These are phyloP conservation scores for Rhincodon typus DNA, from an alignment of 2,797 vertebrate species.

Conservation along the genomic window DNA sequence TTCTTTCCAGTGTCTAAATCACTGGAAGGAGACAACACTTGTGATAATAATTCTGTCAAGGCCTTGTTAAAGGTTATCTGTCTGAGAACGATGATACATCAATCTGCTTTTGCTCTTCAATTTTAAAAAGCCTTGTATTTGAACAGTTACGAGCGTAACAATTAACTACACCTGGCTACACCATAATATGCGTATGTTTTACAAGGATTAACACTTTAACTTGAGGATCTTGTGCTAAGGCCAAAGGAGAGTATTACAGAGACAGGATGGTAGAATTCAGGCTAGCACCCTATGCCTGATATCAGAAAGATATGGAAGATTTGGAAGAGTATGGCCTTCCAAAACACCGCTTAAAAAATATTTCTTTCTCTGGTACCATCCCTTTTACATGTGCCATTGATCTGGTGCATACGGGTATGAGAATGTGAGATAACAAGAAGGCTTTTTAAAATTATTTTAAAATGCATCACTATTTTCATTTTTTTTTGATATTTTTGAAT, in stretches of 20 bases:
- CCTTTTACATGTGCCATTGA: not conserved
- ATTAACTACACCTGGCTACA: not conserved
- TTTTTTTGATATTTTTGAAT: too few species aligned
- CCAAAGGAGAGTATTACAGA: not conserved
- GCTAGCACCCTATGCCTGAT: not conserved
- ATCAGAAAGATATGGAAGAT: not conserved
- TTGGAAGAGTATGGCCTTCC: not conserved
- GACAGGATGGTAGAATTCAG: not conserved
- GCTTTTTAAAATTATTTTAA: not conserved
- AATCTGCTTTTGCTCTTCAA: conserved; percentile 20
- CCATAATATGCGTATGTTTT: not conserved
- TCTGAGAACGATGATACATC: conserved; percentile 12
- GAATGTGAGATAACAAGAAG: not conserved
- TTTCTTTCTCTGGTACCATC: not conserved
- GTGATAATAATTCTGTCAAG: conserved; percentile 30
- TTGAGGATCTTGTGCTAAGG: not conserved
- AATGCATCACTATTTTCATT: too few species aligned
- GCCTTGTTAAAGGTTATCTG: conserved; percentile 34
- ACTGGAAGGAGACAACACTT: conserved; percentile 26
- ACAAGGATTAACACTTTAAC: conserved; percentile 9
- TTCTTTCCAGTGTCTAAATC: conserved; percentile 28
- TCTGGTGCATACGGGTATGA: not conserved
- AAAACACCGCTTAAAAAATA: not conserved
- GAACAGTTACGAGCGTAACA: not conserved
- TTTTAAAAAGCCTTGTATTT: conserved; percentile 16